Evolutionary conservation across 2,797 vertebrate genomes (phyloP).

Genomic region (Ctenopoma kingsleyae): DNA sequence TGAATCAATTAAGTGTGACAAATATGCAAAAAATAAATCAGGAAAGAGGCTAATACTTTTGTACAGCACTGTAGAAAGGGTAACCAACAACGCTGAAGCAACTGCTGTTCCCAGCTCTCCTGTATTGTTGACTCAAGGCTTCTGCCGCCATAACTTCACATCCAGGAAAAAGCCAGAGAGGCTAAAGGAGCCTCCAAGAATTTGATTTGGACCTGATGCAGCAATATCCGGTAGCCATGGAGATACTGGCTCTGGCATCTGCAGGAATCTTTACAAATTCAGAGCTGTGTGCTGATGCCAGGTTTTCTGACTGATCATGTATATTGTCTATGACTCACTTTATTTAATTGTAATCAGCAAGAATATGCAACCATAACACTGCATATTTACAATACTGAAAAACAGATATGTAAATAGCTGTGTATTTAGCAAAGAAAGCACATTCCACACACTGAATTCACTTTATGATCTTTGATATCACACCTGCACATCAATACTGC

Average conservation of each 20-base stretch:
- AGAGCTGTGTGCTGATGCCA: slow-evolving; percentile 20
- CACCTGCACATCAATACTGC: slow-evolving; percentile 17
- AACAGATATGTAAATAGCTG: slow-evolving; percentile 12
- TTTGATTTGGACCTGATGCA: slow-evolving; percentile 63
- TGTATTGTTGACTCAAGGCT: slow-evolving; percentile 53
- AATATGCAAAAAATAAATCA: too few species aligned
- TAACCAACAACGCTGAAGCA: slow-evolving; percentile 18
- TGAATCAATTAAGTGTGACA: too few species aligned
- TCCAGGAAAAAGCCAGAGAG: slow-evolving; percentile 34
- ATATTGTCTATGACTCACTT: slow-evolving; percentile 46
- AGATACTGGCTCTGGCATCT: slow-evolving; percentile 57
- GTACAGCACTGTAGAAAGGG: slow-evolving; percentile 4
- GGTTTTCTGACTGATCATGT: slow-evolving; percentile 37
- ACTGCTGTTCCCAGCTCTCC: slow-evolving; percentile 27
- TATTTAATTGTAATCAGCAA: slow-evolving; percentile 24
- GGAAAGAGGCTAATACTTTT: too few species aligned
- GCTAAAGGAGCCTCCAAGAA: slow-evolving; percentile 43
- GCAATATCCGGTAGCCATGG: slow-evolving; percentile 72
- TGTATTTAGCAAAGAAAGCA: slow-evolving; percentile 25
- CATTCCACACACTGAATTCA: background rate
- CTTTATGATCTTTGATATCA: slow-evolving; percentile 12
- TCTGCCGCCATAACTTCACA: slow-evolving; percentile 37
- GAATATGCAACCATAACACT: slow-evolving; percentile 15
- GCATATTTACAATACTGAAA: slow-evolving; percentile 12
- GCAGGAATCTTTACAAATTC: slow-evolving; percentile 56